Evolutionary conservation across 2,888 invertebrate genomes (phyloP), one percentile per base, ranked within the genome.

Genomic region (Meghimatium bilineatum): DNA sequence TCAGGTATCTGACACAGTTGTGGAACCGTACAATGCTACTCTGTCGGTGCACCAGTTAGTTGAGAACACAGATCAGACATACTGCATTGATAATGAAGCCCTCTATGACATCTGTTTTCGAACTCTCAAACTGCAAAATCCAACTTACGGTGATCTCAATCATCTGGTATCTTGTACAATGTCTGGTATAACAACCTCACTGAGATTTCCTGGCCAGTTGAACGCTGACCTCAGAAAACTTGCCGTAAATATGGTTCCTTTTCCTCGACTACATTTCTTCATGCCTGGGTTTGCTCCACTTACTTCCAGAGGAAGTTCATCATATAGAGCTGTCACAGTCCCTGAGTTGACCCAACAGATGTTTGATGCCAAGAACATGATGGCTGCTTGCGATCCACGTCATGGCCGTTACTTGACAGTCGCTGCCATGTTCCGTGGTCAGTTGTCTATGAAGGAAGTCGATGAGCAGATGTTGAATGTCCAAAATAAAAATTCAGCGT

Each of bases 381-480:
- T 98, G 97, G 97, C 97, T 77, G 98, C 98, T 23, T 97, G 97
- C 93, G 97, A 98, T 94, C 97, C 97, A 3, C 95, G 97, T 85
- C 97, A 97, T 94, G 97, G 97, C 67, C 95, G 97, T 89, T 92
- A 92, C 87, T 88, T 92, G 56, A 92, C 91, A 20, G 91, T 91
- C 38, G 91, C 92, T 34, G 90, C 91, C 74, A 89, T 92, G 52
- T 92, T 92, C 90, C 87, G 91, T 49, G 92, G 92, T 44, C 90
- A 91, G 29, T 91, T 92, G 91, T 92, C 91, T 78, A 92, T 92
- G 92, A 92, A 92, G 87, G 97, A 97, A 93, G 97, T 97, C 36
- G 85, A 84, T 66, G 84, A 85, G 74, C 83, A 96, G 94, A 98
- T 98, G 98, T 95, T 98, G 88, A 97, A 97, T 94, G 96, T 98